Conservation (phyloP, 2,888 invertebrate species). For the Dicyrtoma fusca region DNA sequence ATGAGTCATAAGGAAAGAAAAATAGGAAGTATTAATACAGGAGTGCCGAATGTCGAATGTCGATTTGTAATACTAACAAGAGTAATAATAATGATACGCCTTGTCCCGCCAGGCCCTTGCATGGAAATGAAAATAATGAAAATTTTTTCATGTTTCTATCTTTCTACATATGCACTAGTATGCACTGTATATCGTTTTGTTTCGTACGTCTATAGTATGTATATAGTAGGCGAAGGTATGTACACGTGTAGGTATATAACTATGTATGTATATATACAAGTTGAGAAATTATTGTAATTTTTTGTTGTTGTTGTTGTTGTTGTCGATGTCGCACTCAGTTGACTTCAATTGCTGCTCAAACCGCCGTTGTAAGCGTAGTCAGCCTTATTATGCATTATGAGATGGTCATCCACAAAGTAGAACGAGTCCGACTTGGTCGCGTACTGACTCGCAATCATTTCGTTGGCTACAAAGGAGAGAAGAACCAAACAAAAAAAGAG, state of each 20-base stretch:
- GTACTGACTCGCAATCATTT: constrained; percentile 95
- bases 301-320: background rate
- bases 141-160: too few relatives aligned
- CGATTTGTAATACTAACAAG: too few relatives aligned
- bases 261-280: background rate
- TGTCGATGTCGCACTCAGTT: background rate
- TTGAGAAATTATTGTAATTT: constrained; percentile 4
- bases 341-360: constrained; percentile 56
- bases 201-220: too few relatives aligned
- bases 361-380: constrained; percentile 97
- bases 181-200: too few relatives aligned
- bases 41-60: too few relatives aligned
- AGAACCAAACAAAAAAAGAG: background rate
- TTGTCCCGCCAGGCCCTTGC: too few relatives aligned
- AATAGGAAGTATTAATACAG: too few relatives aligned
- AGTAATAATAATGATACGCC: too few relatives aligned
- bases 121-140: too few relatives aligned
- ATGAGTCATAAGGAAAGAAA: too few relatives aligned
- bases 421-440: constrained; percentile 98
- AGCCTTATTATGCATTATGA: constrained; percentile 99
- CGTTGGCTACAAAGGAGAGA: constrained; percentile 69
- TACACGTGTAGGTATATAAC: background rate
- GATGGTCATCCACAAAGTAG: constrained; percentile 95
- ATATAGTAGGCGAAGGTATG: too few relatives aligned
- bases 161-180: too few relatives aligned